Evolutionary conservation across 2,888 invertebrate genomes (phyloP), one percentile per base, ranked within the genome.

Genomic region (Deilephila porcellus): DNA sequence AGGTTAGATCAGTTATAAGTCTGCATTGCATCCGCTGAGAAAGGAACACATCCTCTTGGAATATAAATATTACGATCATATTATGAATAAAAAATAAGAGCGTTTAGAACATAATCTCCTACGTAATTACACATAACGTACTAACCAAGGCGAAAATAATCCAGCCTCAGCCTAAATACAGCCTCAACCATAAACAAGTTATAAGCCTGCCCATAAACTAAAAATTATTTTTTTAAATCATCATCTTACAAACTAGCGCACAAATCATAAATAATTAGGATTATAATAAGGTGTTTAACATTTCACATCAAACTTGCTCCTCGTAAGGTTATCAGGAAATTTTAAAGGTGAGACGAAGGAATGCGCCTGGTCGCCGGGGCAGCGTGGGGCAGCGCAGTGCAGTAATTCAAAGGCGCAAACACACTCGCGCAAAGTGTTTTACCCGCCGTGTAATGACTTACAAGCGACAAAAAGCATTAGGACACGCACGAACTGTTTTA

Each of bases 401-500:
- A 25, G 53, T 59, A 62, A 70, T 62, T 62, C 73, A 73, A 74
- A 67, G 71, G 32, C 56, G 71, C 71, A 67, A 63, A 45, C 64
- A 64, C 53, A 71, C 59, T 59, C 60, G n/a, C 20, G 70, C 53
- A 79, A 76, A 76, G 74, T 67, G 73, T 45, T 76, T 75, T 71
- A 81, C 71, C 76, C 76, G 60, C 73, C 79, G 71, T 77, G 76
- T 82, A 82, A 82, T 83, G 81, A 80, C 76, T 81, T 79, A 82
- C 82, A 74, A 82, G 76, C 83, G 83, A 82, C 83, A 83, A 83
- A 83, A 72, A 64, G 78, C 79, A 78, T 79, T 81, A 80, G 77
- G 74, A 77, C 80, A 83, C 82, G 83, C 83, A 82, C 83, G 82
- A 81, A 79, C 80, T 78, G 82, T 78, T 83, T 82, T 82, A 83